phyloP scores from a whole-genome alignment of 1,140 invertebrate species.

The Cydia amplana region DNA sequence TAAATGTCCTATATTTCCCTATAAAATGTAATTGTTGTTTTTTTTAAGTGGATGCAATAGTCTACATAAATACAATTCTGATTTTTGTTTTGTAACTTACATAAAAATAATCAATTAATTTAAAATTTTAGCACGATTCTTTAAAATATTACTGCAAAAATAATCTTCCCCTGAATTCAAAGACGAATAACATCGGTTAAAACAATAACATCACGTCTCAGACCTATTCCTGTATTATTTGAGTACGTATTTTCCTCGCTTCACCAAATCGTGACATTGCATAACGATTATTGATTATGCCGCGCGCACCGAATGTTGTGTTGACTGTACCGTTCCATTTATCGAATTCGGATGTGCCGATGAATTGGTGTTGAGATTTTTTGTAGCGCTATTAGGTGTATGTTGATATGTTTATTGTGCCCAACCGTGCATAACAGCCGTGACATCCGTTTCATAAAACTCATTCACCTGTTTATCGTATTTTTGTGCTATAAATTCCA shows the following conservation, averaged over 20 bases:
- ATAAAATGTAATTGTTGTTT: too few species aligned
- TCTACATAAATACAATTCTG: too few species aligned
- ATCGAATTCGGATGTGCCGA: neutral
- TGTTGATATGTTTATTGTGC: neutral
- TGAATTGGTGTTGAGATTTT: neutral
- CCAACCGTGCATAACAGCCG: too few species aligned
- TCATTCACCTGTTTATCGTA: too few species aligned
- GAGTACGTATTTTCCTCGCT: conserved; percentile 6
- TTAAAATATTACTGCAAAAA: neutral
- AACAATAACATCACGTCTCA: conserved; percentile 18
- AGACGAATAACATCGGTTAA: neutral
- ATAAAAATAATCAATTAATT: too few species aligned
- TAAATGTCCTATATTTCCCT: too few species aligned
- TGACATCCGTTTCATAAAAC: too few species aligned
- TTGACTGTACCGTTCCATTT: neutral
- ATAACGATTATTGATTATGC: conserved; percentile 19
- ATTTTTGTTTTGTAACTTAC: too few species aligned
- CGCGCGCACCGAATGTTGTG: conserved; percentile 5
- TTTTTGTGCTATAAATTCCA: too few species aligned
- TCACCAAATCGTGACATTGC: conserved; percentile 15
- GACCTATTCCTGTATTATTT: conserved; percentile 3
- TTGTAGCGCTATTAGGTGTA: neutral
- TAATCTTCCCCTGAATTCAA: neutral
- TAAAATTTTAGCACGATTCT: too few species aligned
- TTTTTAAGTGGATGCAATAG: too few species aligned